Conservation (phyloP, 1,140 invertebrate species). For the Heliconius himera region DNA sequence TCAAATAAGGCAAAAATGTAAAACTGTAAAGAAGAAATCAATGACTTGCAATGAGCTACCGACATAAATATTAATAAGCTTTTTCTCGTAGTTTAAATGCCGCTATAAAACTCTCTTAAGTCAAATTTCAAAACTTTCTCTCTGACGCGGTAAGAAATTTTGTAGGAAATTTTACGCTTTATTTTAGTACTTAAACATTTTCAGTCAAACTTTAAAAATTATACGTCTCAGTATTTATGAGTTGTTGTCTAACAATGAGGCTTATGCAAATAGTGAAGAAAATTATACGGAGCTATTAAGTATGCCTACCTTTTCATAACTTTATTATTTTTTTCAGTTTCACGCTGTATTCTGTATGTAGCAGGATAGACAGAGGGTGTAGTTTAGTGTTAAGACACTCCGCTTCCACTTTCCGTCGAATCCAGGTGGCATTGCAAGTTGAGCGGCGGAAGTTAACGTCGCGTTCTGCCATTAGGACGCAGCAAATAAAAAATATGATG, state of each 20-base stretch:
- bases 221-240: slow-evolving; percentile 5
- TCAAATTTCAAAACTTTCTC: slow-evolving; percentile 26
- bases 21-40: slow-evolving; percentile 13
- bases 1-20: neutral
- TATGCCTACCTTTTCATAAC: slow-evolving; percentile 3
- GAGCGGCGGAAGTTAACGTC: too few relatives aligned
- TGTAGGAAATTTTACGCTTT: slow-evolving; percentile 12
- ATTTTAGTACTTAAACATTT: slow-evolving; percentile 16
- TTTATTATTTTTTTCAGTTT: neutral
- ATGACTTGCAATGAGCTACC: slow-evolving; percentile 8
- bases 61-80: slow-evolving; percentile 30
- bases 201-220: slow-evolving; percentile 3
- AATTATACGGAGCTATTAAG: neutral
- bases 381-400: too few relatives aligned
- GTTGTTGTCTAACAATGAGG: slow-evolving; percentile 10
- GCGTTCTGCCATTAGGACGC: too few relatives aligned
- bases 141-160: slow-evolving; percentile 19
- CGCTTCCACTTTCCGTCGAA: too few relatives aligned
- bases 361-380: too few relatives aligned
- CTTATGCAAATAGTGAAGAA: neutral
- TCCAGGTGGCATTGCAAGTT: too few relatives aligned
- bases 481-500: too few relatives aligned
- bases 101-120: slow-evolving; percentile 20
- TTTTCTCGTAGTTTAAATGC: slow-evolving; percentile 20
- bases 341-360: too few relatives aligned